Evolutionary conservation across 2,888 invertebrate genomes (phyloP).

Genomic region (Phalera bucephala): DNA sequence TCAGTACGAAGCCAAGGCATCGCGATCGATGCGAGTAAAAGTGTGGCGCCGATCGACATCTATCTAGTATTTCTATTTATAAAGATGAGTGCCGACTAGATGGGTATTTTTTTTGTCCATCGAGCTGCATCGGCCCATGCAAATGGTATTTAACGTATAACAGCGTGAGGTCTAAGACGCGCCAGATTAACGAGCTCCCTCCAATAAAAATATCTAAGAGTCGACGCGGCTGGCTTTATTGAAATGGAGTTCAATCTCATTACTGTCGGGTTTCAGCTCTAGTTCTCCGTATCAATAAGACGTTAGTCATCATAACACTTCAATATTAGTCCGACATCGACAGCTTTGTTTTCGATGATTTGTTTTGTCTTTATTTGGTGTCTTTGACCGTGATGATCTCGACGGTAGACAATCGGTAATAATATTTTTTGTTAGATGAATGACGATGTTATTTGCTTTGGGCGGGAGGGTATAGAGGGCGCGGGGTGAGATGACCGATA

Average conservation of each 20-base stretch:
- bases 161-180: slow-evolving; percentile 57
- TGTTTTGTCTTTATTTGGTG: slow-evolving; percentile 37
- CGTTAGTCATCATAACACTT: slow-evolving; percentile 40
- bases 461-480: slow-evolving; percentile 41
- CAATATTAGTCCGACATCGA: slow-evolving; percentile 29
- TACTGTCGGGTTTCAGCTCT: slow-evolving; percentile 46
- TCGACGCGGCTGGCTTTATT: slow-evolving; percentile 34
- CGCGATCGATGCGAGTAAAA: slow-evolving; percentile 66
- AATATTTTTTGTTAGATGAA: slow-evolving; percentile 45
- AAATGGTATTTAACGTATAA: slow-evolving; percentile 60
- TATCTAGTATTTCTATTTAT: slow-evolving; percentile 56
- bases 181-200: slow-evolving; percentile 56
- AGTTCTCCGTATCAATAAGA: slow-evolving; percentile 45
- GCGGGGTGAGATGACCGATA: slow-evolving; percentile 64
- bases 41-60: slow-evolving; percentile 68
- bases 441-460: slow-evolving; percentile 17
- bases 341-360: slow-evolving; percentile 37
- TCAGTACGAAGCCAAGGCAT: slow-evolving; percentile 55
- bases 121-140: slow-evolving; percentile 55
- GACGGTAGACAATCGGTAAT: slow-evolving; percentile 54
- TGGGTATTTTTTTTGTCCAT: slow-evolving; percentile 33
- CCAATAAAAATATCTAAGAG: slow-evolving; percentile 54
- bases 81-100: slow-evolving; percentile 59
- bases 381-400: slow-evolving; percentile 64
- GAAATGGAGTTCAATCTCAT: slow-evolving; percentile 37